Evolutionary conservation across 1,140 invertebrate genomes (phyloP).

Genomic region (Drosophila funebris): DNA sequence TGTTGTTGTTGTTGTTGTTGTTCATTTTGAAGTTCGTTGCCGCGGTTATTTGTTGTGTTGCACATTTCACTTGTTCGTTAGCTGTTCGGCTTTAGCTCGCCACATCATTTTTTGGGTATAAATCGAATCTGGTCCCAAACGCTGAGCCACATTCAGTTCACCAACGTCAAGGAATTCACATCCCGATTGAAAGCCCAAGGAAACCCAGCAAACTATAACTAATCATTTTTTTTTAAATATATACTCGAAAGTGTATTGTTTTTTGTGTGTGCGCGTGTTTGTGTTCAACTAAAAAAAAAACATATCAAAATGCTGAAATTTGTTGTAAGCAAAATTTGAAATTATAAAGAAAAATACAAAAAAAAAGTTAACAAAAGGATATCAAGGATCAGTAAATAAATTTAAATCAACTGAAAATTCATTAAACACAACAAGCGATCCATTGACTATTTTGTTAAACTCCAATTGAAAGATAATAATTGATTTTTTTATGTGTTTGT

Average conservation of each 20-base stretch:
- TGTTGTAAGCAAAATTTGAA: slow-evolving; percentile 64
- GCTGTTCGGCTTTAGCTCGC: slow-evolving; percentile 15
- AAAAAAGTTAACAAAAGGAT: slow-evolving; percentile 1
- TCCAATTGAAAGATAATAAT: background rate
- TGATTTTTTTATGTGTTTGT: background rate
- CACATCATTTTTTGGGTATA: slow-evolving; percentile 65
- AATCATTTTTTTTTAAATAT: background rate
- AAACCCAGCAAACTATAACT: background rate
- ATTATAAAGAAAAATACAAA: background rate
- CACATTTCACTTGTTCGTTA: slow-evolving; percentile 60
- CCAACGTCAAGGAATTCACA: slow-evolving; percentile 57
- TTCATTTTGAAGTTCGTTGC: slow-evolving; percentile 73
- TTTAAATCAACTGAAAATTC: background rate
- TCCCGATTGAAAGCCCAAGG: background rate
- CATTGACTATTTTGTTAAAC: background rate
- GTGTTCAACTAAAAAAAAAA: slow-evolving; percentile 5
- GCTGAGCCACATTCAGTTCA: slow-evolving; percentile 71
- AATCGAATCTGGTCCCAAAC: slow-evolving; percentile 81
- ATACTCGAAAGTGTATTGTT: slow-evolving; percentile 12
- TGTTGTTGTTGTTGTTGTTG: slow-evolving; percentile 19
- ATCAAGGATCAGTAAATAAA: background rate
- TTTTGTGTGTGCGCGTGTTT: slow-evolving; percentile 42
- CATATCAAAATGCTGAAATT: slow-evolving; percentile 70
- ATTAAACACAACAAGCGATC: background rate
- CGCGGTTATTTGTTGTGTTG: slow-evolving; percentile 43